Evolutionary conservation across 2,797 vertebrate species (phyloP), one percentile per base, ranked within the genome.

Genomic region (Emys orbicularis): DNA sequence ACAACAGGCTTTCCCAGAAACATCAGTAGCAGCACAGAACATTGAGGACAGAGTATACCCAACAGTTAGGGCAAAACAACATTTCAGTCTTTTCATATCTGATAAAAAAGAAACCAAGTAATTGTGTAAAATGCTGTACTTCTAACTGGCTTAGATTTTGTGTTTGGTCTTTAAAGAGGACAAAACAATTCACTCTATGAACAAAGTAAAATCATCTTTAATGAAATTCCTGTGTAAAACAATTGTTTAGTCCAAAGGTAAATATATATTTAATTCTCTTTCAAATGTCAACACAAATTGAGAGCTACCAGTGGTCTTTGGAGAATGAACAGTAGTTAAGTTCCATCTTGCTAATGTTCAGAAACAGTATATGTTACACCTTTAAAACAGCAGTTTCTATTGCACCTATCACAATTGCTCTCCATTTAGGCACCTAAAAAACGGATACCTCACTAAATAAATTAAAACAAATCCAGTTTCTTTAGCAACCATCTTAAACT

Each of bases 371-470:
- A 86, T 65, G 49, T 96, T 93, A 97, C 95, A 97, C 91, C 96
- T 97, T 96, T 97, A 93, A 96, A 97, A 93, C 97, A 98, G 97
- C 97, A 98, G 96, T 95, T 97, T 97, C 97, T 98, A 98, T 98
- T 98, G 98, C 98, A 98, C 98, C 6, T 97, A 95, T 97, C 90
- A 96, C 50, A 97, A 97, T 95, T 96, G 96, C 94, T 97, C 94
- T 97, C 97, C 95, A 87, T 95, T 97, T 97, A 98, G 98, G 98
- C 98, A 98, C 98, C 98, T 97, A 97, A 95, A 96, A 95, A 94
- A 87, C 96, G 93, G 98, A 98, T 98, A 98, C 97, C 98, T 98
- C 96, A 61, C 97, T 97, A 97, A 97, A 98, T 98, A 98, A 98
- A 97, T 98, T 98, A 98, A 97, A 97, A 95, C 89, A 97, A 97